These are phyloP conservation scores for Trachelipus rathkii DNA, from an alignment of 1,140 invertebrate genomes.

Conservation along the genomic window DNA sequence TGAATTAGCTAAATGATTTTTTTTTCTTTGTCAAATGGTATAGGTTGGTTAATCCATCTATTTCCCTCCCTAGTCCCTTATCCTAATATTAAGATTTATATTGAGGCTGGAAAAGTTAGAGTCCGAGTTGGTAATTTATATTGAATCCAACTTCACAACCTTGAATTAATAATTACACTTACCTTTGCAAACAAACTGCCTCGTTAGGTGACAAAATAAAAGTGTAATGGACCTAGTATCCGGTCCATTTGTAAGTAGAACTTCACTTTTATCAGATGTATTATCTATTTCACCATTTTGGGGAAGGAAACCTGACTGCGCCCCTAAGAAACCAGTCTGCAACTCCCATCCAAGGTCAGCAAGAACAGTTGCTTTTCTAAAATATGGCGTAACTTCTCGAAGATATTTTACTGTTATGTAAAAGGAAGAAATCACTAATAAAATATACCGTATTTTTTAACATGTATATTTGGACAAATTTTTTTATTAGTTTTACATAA, in stretches of 20 bases:
- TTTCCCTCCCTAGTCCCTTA: too few species aligned
- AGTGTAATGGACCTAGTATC: constrained; percentile 63
- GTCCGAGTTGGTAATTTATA: too few species aligned
- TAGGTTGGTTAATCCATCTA: too few species aligned
- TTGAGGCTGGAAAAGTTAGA: too few species aligned
- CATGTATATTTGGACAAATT: too few species aligned
- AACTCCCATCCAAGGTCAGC: constrained; percentile 87
- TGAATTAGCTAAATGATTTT: too few species aligned
- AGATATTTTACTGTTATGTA: constrained; percentile 88
- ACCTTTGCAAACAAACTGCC: constrained; percentile 57
- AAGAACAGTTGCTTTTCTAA: constrained; percentile 90
- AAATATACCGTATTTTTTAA: background rate
- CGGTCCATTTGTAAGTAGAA: constrained; percentile 59
- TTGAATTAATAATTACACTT: too few species aligned
- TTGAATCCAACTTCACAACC: too few species aligned
- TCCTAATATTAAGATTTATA: too few species aligned
- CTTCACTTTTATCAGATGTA: constrained; percentile 29
- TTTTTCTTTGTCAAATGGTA: too few species aligned
- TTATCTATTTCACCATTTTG: constrained; percentile 25
- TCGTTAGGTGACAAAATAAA: constrained; percentile 81
- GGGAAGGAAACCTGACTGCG: constrained; percentile 45
- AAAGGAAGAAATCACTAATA: constrained; percentile 50
- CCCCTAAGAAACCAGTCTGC: constrained; percentile 47
- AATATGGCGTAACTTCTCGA: constrained; percentile 93
- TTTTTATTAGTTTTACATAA: too few species aligned